Base-by-base conservation (phyloP, 2,113 vertebrate species). In the Oxyruncus cristatus region DNA sequence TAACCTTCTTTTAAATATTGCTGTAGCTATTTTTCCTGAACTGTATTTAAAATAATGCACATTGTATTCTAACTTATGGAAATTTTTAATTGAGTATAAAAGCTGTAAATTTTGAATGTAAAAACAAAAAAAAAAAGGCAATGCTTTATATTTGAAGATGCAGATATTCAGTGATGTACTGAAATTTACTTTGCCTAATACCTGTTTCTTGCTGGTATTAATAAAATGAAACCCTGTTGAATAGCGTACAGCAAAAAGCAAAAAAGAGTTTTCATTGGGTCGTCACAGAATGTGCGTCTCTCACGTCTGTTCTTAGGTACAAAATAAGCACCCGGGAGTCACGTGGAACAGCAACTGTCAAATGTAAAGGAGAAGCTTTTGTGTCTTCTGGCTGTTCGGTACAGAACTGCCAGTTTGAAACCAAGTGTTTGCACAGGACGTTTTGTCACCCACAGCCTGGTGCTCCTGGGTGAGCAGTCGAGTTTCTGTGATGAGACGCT, bases 11-110 rank as follows among this genome's bases (percentile, higher is more conserved):
- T 94, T 88, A 94, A 95, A 96, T 96, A 95, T 67, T 94, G 71
- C 86, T 92, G 95, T 91, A 97, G 86, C 93, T 98, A 95, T 97
- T 98, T 96, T 98, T 98, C 91, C 91, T 97, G 92, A 94, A 68
- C 80, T 94, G 61, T 88, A 88, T 96, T 97, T 97, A 94, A 97
- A 95, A 93, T 91, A 80, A 92, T 90, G 28, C 46, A 20, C 82
- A 80, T 52, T 87, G 82, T 95, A 94, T 88, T 97, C 79, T 97
- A 96, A 93, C 82, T 87, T 95, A 95, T 15, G 84, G 83, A 56
- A 94, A 78, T 97, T 98, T 97, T 96, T 95, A 96, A 97, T 74
- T 62, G 70, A 95, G 78, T 91, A 96, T 89, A 95, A 95, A 97
- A 91, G 81, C 86, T 97, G 93, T 97, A 97, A 72, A 90, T 95